Evolutionary conservation across 2,113 vertebrate genomes (phyloP).

Genomic region (Rhinogobius similis): DNA sequence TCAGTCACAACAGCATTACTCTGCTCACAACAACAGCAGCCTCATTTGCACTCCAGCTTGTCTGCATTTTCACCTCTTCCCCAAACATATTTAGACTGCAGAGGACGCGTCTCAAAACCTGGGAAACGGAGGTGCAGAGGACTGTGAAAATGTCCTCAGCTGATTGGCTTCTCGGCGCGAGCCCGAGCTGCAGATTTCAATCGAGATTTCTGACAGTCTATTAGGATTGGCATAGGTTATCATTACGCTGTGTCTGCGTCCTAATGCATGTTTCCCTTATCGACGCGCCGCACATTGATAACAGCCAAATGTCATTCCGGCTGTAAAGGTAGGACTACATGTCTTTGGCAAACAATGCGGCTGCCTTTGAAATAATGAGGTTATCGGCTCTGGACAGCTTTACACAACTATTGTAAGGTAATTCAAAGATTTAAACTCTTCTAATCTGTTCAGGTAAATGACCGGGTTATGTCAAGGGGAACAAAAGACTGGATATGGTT

Average conservation of each 20-base stretch:
- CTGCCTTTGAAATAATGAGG: slow-evolving; percentile 53
- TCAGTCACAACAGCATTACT: too few relatives aligned
- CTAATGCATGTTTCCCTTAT: slow-evolving; percentile 74
- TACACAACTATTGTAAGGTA: slow-evolving; percentile 10
- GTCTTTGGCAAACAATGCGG: slow-evolving; percentile 55
- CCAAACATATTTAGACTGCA: slow-evolving; percentile 26
- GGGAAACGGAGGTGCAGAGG: slow-evolving; percentile 5
- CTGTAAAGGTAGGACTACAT: slow-evolving; percentile 43
- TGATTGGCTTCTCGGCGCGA: slow-evolving; percentile 70
- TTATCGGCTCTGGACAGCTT: slow-evolving; percentile 37
- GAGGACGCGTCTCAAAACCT: slow-evolving; percentile 9
- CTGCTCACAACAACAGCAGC: too few relatives aligned
- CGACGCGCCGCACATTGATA: slow-evolving; percentile 72
- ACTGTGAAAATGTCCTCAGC: slow-evolving; percentile 28
- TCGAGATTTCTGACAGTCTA: slow-evolving; percentile 78
- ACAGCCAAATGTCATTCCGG: slow-evolving; percentile 61
- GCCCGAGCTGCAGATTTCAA: slow-evolving; percentile 74
- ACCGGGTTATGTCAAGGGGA: not conserved
- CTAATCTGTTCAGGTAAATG: not conserved
- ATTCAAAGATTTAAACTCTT: slow-evolving; percentile 22
- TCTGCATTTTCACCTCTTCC: not conserved
- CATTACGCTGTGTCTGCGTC: slow-evolving; percentile 73
- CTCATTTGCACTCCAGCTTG: too few relatives aligned
- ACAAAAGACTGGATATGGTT: not conserved
- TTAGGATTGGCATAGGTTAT: slow-evolving; percentile 79